Percentiles rank a stretch among this genome's conserved stretches.
Evolutionary conservation across 2,113 vertebrate genomes (phyloP).

Genomic region (Entomyzon cyanotis): DNA sequence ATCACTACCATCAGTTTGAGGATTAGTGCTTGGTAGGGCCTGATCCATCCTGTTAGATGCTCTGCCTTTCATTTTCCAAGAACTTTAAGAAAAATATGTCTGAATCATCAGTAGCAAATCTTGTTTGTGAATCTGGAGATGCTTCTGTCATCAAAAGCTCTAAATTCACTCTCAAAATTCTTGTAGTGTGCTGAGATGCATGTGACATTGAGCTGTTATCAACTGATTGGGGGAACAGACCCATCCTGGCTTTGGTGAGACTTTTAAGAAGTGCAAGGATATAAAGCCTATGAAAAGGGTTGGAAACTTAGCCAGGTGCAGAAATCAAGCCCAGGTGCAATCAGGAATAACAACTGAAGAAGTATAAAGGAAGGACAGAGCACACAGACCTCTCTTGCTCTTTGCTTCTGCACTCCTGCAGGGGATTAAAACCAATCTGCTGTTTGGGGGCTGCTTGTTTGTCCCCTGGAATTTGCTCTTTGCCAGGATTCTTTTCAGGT

Average conservation of each 20-base stretch:
- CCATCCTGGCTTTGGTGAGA: not conserved
- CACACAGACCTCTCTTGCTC: not conserved
- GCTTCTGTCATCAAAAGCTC: not conserved
- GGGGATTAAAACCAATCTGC: not conserved
- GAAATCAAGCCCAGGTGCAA: not conserved
- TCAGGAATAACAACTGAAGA: not conserved
- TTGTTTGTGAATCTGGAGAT: not conserved
- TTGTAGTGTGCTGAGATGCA: not conserved
- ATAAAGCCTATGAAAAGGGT: not conserved
- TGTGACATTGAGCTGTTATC: not conserved
- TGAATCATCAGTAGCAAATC: not conserved
- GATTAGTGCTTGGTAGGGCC: not conserved
- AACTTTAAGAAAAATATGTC: not conserved
- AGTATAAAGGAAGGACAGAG: not conserved
- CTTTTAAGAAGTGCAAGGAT: not conserved
- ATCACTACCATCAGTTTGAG: not conserved
- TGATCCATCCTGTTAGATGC: not conserved
- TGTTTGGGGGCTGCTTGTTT: not conserved
- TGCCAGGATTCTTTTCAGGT: not conserved
- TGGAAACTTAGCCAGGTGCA: not conserved
- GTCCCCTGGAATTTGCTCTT: not conserved
- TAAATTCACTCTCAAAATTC: not conserved
- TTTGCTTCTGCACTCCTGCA: not conserved
- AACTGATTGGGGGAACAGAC: not conserved
- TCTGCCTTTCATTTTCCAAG: not conserved